Evolutionary conservation across 2,888 invertebrate genomes (phyloP).

Genomic region (Pterostichus niger): DNA sequence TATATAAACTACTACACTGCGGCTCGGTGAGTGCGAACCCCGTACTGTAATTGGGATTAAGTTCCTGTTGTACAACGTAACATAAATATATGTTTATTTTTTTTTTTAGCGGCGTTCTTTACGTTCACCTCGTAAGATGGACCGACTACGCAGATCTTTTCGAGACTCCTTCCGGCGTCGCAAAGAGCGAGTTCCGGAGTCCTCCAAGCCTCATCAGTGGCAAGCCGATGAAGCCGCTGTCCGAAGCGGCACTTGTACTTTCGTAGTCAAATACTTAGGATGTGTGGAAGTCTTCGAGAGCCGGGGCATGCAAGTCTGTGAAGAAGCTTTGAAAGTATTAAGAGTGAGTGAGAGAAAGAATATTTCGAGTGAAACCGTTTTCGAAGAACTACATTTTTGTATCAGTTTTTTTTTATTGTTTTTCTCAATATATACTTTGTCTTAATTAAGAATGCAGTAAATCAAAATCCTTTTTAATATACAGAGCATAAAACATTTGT

Average conservation of each 20-base stretch:
- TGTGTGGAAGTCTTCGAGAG: slow-evolving; percentile 99
- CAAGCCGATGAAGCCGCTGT: slow-evolving; percentile 98
- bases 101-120: slow-evolving; percentile 81
- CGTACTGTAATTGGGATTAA: too few relatives aligned
- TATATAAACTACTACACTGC: too few relatives aligned
- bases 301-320: slow-evolving; percentile 99
- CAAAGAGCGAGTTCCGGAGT: slow-evolving; percentile 92
- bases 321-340: slow-evolving; percentile 98
- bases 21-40: too few relatives aligned
- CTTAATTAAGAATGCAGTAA: too few relatives aligned
- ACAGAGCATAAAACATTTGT: too few relatives aligned
- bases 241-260: slow-evolving; percentile 96
- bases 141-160: slow-evolving; percentile 92
- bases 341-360: slow-evolving; percentile 83
- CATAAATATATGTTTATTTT: too few relatives aligned
- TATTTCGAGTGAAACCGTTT: too few relatives aligned
- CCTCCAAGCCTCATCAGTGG: slow-evolving; percentile 98
- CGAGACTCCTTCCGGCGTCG: slow-evolving; percentile 96
- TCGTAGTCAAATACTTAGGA: slow-evolving; percentile 98
- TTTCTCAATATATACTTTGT: too few relatives aligned
- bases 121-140: slow-evolving; percentile 89
- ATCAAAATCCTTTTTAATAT: too few relatives aligned
- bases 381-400: too few relatives aligned
- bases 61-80: too few relatives aligned
- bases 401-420: too few relatives aligned